Evolutionary conservation across 2,888 invertebrate species (phyloP).

Genomic region (Argyresthia goedartella): DNA sequence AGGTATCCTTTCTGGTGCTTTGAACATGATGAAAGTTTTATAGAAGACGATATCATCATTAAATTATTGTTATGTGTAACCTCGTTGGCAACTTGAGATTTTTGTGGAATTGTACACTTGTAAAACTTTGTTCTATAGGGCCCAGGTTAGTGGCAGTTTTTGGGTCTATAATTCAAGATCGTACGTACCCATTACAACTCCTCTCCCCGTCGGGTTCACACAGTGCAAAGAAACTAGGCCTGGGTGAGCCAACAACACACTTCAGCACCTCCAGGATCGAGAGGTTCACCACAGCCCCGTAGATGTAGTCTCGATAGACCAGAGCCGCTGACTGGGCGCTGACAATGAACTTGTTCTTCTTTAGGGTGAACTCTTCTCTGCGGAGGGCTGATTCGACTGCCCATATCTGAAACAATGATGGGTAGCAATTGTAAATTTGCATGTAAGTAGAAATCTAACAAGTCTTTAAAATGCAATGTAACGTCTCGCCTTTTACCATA

Average conservation of each 20-base stretch:
- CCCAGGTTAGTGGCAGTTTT: too few relatives aligned
- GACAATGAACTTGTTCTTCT: slow-evolving; percentile 43
- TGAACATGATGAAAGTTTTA: too few relatives aligned
- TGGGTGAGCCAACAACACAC: slow-evolving; percentile 76
- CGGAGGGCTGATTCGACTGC: slow-evolving; percentile 49
- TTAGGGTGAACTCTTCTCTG: slow-evolving; percentile 48
- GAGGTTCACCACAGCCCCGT: slow-evolving; percentile 73
- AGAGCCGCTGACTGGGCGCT: slow-evolving; percentile 50
- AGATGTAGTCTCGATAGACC: slow-evolving; percentile 74
- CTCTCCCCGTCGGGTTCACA: slow-evolving; percentile 76
- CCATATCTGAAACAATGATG: slow-evolving; percentile 47
- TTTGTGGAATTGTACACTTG: too few relatives aligned
- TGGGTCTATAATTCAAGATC: too few relatives aligned
- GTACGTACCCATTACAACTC: slow-evolving; percentile 70
- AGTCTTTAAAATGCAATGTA: too few relatives aligned
- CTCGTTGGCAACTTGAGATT: too few relatives aligned
- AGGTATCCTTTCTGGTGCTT: too few relatives aligned
- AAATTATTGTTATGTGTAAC: too few relatives aligned
- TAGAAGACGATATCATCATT: too few relatives aligned
- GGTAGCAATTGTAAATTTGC: background rate
- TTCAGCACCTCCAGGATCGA: slow-evolving; percentile 75
- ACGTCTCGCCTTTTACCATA: too few relatives aligned
- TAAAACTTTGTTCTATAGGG: too few relatives aligned
- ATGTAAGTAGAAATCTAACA: too few relatives aligned
- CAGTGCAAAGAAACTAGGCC: slow-evolving; percentile 82